These are phyloP conservation scores for Eurystomus gularis DNA, from an alignment of 2,113 vertebrate species.

Conservation along the genomic window DNA sequence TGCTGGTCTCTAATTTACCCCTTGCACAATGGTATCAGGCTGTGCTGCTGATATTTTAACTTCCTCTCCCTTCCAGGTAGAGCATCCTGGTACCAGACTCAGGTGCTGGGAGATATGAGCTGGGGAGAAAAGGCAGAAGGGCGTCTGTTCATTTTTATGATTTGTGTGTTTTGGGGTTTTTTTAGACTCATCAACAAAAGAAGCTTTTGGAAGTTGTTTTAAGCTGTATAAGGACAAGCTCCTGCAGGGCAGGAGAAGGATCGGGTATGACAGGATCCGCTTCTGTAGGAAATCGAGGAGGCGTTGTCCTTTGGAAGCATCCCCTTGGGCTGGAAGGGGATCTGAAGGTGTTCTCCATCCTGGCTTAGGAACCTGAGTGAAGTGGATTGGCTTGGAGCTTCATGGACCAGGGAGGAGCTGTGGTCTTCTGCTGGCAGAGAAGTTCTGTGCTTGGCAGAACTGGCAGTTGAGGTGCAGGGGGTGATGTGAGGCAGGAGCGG, in stretches of 20 bases:
- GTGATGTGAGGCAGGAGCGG: background rate
- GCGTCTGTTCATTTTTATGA: too few species aligned
- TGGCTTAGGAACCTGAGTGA: too few species aligned
- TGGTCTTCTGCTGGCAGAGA: background rate
- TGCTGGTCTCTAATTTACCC: background rate
- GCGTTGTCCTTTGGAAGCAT: background rate
- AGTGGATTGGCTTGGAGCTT: background rate
- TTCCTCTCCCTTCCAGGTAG: background rate
- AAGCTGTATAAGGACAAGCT: background rate
- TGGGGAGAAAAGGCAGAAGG: background rate
- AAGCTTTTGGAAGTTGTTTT: background rate
- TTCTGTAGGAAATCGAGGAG: background rate
- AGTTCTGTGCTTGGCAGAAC: background rate
- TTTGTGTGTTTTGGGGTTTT: too few species aligned
- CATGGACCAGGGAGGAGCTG: background rate
- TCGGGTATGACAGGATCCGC: too few species aligned
- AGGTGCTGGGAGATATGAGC: background rate
- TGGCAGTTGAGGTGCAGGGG: background rate
- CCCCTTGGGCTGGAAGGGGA: background rate
- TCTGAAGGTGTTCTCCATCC: background rate
- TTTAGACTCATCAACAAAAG: too few species aligned
- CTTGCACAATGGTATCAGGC: background rate
- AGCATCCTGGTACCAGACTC: fast-evolving
- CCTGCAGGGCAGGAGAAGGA: background rate
- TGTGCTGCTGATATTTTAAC: background rate